Base-by-base conservation (phyloP, 1,140 invertebrate genomes). In the Drusus annulatus region DNA sequence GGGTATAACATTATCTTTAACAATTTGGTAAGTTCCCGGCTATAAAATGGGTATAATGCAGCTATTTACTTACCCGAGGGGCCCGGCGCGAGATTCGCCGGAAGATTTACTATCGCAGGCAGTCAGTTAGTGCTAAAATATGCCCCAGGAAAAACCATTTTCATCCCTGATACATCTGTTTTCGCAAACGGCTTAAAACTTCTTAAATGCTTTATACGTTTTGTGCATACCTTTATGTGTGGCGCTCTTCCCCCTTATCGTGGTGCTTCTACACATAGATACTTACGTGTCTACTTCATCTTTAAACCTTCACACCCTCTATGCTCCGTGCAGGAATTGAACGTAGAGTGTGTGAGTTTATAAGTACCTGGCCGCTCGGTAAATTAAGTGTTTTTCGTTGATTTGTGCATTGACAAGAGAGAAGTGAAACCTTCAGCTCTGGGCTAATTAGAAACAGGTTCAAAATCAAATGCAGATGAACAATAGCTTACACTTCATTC, bases 71-170 rank as follows among this genome's bases (percentile, higher is more conserved):
- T 79, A 79, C 77, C 69, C 56, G 65, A 68, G 78, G 71, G 77
- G 71, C 54, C 52, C 51, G 58, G 73, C 73, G 63, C 68, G 71
- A 79, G 81, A 80, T 80, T 74, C 75, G 71, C 79, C 65, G 25
- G 54, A 69, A 83, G 81, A 83, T 83, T 83, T 83, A 83, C 56
- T 74, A 65, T 51, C 75, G 7, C 50, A 54, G 69, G 78, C 81
- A 83, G 81, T 83, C 81, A 83, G 81, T 83, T 83, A 83, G 81
- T 83, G 81, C 81, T 83, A 83, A 83, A 83, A 83, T 83, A 83
- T 83, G 81, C 81, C 79, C 81, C 74, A 21, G 73, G 81, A 83
- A 83, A 83, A 83, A 83, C 78, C 81, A 80, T 83, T 83, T 83
- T 80, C 81, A 76, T 65, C 76, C 79, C 78, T 83, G 81, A 83